phyloP scores from a whole-genome alignment of 2,797 vertebrate genomes.

The Mormyrops boulengeri region DNA sequence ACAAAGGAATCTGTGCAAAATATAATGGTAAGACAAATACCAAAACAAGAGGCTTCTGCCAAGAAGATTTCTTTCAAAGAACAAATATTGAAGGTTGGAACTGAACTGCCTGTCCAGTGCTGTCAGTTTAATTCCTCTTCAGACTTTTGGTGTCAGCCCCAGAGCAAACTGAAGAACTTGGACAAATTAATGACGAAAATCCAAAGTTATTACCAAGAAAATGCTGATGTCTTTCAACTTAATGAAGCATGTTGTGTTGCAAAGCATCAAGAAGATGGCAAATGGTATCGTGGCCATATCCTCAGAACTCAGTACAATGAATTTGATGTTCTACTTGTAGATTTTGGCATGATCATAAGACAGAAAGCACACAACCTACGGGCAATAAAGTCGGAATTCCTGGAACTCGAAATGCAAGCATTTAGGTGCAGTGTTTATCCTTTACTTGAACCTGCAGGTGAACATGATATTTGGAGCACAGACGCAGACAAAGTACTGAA shows the following conservation, averaged over 20 bases:
- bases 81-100: constrained; percentile 64
- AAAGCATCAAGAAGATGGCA: constrained; percentile 58
- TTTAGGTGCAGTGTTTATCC: constrained; percentile 73
- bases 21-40: neutral
- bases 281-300: constrained; percentile 74
- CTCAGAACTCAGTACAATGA: constrained; percentile 22
- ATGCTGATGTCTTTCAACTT: constrained; percentile 50
- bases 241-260: constrained; percentile 65
- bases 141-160: constrained; percentile 80
- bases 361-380: constrained; percentile 59
- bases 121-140: constrained; percentile 60
- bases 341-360: constrained; percentile 66
- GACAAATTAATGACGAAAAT: constrained; percentile 69
- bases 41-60: neutral
- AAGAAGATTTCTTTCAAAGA: constrained; percentile 45
- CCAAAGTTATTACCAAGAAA: constrained; percentile 65
- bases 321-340: constrained; percentile 65
- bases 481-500: constrained; percentile 49
- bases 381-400: constrained; percentile 63
- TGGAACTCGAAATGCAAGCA: constrained; percentile 68
- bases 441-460: constrained; percentile 46
- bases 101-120: constrained; percentile 64
- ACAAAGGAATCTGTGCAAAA: neutral
- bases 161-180: constrained; percentile 54
- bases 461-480: constrained; percentile 49